Conservation (phyloP, 1,140 invertebrate genomes). For the Coptotermes formosanus region DNA sequence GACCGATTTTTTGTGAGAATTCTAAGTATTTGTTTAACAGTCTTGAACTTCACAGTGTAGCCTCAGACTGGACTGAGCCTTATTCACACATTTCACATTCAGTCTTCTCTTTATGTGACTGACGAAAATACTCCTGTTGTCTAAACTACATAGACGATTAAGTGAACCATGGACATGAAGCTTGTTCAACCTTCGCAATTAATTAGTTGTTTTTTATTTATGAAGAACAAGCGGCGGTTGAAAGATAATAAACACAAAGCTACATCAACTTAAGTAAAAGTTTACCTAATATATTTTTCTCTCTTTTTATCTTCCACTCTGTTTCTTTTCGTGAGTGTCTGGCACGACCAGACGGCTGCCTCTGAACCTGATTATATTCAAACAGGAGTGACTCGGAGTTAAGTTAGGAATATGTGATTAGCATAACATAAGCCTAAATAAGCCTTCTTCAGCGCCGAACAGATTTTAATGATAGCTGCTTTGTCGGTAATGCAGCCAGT, state of each 20-base stretch:
- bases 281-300: not conserved
- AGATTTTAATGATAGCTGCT: conserved; percentile 19
- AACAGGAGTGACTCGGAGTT: conserved; percentile 6
- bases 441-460: conserved; percentile 12
- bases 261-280: conserved; percentile 9
- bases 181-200: not conserved
- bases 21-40: too few species aligned
- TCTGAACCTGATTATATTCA: conserved; percentile 3
- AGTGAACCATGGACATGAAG: not conserved
- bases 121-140: not conserved
- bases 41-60: too few species aligned
- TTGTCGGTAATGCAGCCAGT: not conserved
- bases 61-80: too few species aligned
- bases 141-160: not conserved
- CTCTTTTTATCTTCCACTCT: not conserved
- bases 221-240: not conserved
- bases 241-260: not conserved
- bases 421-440: conserved; percentile 16
- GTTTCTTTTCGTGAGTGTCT: not conserved
- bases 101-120: not conserved
- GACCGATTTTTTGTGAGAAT: too few species aligned
- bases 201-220: conserved; percentile 13
- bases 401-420: conserved; percentile 15
- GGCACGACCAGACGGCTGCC: not conserved
- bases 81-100: too few species aligned